A percentile compares a stretch with the other conserved stretches of the same genome.
Conservation (phyloP, 2,113 vertebrate genomes). For the Pyrgilauda ruficollis region DNA sequence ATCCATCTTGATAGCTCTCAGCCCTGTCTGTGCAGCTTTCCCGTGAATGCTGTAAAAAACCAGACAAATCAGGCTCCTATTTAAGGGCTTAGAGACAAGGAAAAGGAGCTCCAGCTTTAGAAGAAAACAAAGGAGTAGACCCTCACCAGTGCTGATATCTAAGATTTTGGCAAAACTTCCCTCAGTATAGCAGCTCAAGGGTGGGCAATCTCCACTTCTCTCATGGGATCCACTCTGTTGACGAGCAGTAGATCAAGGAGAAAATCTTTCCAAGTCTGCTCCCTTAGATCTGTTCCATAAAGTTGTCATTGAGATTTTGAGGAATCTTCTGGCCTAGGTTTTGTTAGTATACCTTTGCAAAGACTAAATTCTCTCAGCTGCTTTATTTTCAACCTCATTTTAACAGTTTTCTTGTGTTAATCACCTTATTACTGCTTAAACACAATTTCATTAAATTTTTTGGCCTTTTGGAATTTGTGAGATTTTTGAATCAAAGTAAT, state of each 20-base stretch:
- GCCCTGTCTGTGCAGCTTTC: background rate
- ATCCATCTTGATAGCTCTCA: background rate
- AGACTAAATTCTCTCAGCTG: background rate
- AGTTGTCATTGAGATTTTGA: background rate
- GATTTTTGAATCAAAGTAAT: background rate
- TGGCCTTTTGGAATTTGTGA: background rate
- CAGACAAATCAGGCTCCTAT: background rate
- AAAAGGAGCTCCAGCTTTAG: background rate
- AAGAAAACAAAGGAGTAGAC: background rate
- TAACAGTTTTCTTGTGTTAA: background rate
- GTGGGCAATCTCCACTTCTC: background rate
- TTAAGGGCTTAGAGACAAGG: background rate
- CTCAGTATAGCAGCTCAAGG: background rate
- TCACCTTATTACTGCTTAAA: background rate
- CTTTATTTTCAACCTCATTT: background rate
- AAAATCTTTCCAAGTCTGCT: rapidly evolving
- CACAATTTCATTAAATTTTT: background rate
- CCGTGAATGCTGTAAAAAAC: background rate
- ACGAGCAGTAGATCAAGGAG: background rate
- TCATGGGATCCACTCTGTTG: background rate
- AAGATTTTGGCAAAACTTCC: background rate
- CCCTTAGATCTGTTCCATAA: background rate
- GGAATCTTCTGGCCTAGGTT: background rate
- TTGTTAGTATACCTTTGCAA: background rate
- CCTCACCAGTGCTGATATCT: background rate